phyloP scores from a whole-genome alignment of 2,888 invertebrate genomes.

The Epistrophe eligans region DNA sequence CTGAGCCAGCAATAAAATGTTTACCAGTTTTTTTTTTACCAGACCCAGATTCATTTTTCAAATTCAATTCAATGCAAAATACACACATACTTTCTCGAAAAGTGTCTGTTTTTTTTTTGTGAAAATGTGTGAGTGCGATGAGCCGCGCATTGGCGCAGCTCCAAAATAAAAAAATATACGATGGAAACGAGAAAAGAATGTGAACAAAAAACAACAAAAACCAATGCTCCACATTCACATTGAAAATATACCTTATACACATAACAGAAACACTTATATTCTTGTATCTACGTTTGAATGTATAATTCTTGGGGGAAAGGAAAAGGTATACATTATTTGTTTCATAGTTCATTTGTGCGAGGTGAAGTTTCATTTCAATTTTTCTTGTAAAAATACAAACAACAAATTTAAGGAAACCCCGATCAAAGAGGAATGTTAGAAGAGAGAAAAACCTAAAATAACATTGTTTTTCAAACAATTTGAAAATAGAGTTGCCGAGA shows the following conservation, averaged over 20 bases:
- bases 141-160: constrained; percentile 17
- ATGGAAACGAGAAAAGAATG: constrained; percentile 10
- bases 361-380: constrained; percentile 6
- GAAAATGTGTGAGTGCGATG: not conserved
- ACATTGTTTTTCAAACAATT: constrained; percentile 34
- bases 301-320: not conserved
- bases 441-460: constrained; percentile 50
- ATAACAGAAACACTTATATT: not conserved
- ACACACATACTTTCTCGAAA: not conserved
- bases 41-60: constrained; percentile 24
- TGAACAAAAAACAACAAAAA: constrained; percentile 5
- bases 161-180: constrained; percentile 5
- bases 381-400: not conserved
- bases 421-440: constrained; percentile 65
- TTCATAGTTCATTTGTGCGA: constrained; percentile 31
- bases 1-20: constrained; percentile 27
- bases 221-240: constrained; percentile 7
- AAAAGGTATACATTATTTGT: not conserved
- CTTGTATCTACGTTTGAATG: not conserved
- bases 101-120: not conserved
- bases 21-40: constrained; percentile 19
- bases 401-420: constrained; percentile 69
- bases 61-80: constrained; percentile 12
- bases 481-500: constrained; percentile 9
- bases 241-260: not conserved